Percentiles rank a stretch among this genome's conserved stretches.
Evolutionary conservation across 2,888 invertebrate species (phyloP).

Genomic region (Hofmannophila pseudospretella): DNA sequence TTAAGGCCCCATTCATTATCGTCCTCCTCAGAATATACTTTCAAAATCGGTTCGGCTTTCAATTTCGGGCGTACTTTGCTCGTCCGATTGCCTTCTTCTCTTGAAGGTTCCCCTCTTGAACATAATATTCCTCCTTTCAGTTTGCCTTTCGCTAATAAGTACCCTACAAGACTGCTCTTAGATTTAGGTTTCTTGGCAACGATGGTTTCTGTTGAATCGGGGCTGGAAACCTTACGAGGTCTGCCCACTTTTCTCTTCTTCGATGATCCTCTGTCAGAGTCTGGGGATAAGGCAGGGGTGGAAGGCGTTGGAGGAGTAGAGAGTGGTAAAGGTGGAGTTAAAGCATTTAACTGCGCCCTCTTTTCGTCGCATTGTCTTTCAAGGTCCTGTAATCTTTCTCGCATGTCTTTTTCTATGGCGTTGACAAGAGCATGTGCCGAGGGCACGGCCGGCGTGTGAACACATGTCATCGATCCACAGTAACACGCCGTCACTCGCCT

Average conservation of each 20-base stretch:
- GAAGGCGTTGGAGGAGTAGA: conserved; percentile 63
- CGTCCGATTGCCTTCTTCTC: conserved; percentile 62
- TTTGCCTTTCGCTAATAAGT: conserved; percentile 81
- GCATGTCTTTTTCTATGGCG: conserved; percentile 89
- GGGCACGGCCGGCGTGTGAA: conserved; percentile 53
- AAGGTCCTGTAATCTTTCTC: conserved; percentile 87
- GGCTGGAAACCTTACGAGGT: conserved; percentile 84
- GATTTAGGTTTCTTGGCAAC: conserved; percentile 88
- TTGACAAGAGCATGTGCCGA: conserved; percentile 80
- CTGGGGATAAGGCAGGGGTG: conserved; percentile 65
- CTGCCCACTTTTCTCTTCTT: conserved; percentile 90
- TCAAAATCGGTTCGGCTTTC: conserved; percentile 83
- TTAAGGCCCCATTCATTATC: conserved; percentile 66
- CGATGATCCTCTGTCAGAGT: conserved; percentile 75
- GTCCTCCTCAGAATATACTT: conserved; percentile 77
- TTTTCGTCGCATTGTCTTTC: conserved; percentile 90
- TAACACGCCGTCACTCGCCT: conserved; percentile 60
- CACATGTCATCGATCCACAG: conserved; percentile 45
- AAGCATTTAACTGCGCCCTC: conserved; percentile 87
- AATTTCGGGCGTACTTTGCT: conserved; percentile 84
- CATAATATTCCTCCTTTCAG: conserved; percentile 73
- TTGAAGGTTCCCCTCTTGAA: conserved; percentile 72
- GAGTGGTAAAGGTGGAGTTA: conserved; percentile 76
- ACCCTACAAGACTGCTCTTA: conserved; percentile 82
- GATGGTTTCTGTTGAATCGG: conserved; percentile 86